A percentile compares a stretch with the other conserved stretches of the same genome.
phyloP scores from a whole-genome alignment of 2,113 vertebrate genomes.

The Benthochromis sp. region DNA sequence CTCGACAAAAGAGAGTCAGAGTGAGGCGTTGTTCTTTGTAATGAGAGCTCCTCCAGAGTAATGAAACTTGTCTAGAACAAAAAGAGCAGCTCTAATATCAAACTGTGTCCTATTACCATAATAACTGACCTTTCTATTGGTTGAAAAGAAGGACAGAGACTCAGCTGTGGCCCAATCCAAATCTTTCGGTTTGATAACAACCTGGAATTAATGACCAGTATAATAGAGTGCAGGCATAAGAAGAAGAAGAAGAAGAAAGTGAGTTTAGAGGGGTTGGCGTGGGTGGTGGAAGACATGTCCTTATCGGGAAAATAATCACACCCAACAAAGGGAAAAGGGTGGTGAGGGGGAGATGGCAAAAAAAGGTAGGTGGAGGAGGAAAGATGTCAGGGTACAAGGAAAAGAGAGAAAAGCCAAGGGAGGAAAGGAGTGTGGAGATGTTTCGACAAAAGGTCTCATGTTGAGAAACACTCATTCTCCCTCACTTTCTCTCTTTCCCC shows the following conservation, averaged over 20 bases:
- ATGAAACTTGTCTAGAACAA: conserved; percentile 57
- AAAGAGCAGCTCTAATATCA: conserved; percentile 40
- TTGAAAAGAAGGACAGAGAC: not conserved
- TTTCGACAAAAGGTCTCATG: conserved; percentile 59
- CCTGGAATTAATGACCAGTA: conserved; percentile 33
- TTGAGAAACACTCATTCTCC: conserved; percentile 50
- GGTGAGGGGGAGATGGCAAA: not conserved
- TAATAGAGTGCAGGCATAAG: conserved; percentile 12
- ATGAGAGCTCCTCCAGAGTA: conserved; percentile 41
- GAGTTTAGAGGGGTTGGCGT: not conserved
- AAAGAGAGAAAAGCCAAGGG: not conserved
- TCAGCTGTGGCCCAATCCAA: conserved; percentile 3
- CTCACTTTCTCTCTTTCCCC: conserved; percentile 42
- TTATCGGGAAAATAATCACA: not conserved
- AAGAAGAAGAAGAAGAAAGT: not conserved
- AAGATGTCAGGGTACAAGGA: not conserved
- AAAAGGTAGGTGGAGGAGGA: conserved; percentile 1
- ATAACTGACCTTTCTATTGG: conserved; percentile 57
- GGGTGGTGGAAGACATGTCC: not conserved
- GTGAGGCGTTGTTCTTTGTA: conserved; percentile 28
- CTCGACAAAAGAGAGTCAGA: conserved; percentile 17
- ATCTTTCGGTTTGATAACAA: conserved; percentile 27
- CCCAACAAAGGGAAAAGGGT: not conserved
- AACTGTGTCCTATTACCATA: conserved; percentile 49
- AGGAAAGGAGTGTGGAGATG: conserved; percentile 11